These are phyloP conservation scores for Drosophila macrospina DNA, from an alignment of 2,888 invertebrate genomes.

Conservation along the genomic window DNA sequence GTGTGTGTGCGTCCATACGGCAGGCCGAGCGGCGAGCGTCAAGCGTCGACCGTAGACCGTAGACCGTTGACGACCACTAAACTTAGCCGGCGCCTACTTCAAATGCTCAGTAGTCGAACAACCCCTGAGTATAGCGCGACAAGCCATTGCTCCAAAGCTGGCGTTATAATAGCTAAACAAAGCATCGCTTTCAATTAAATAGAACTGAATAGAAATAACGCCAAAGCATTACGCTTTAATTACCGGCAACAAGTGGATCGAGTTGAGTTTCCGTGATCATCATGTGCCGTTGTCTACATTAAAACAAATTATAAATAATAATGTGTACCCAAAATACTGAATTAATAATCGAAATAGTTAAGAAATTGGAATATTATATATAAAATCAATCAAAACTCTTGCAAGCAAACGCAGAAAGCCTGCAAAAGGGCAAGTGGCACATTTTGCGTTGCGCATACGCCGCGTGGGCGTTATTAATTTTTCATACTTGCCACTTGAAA, in stretches of 20 bases:
- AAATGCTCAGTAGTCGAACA: constrained; percentile 81
- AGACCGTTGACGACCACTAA: constrained; percentile 65
- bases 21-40: constrained; percentile 52
- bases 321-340: neutral
- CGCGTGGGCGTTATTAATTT: constrained; percentile 37
- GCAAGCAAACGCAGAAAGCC: constrained; percentile 11
- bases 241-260: constrained; percentile 45
- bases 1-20: constrained; percentile 27
- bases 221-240: constrained; percentile 27
- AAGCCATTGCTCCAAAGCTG: constrained; percentile 42
- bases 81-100: constrained; percentile 74
- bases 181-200: constrained; percentile 20
- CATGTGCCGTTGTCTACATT: neutral
- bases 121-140: constrained; percentile 81
- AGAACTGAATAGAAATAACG: neutral
- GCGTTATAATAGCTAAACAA: constrained; percentile 35
- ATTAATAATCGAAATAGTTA: neutral
- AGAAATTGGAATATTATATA: neutral
- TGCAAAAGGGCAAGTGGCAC: constrained; percentile 42
- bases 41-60: constrained; percentile 25
- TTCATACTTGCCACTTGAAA: constrained; percentile 36
- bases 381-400: constrained; percentile 28
- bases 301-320: neutral
- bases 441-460: constrained; percentile 48
- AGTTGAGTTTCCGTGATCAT: constrained; percentile 10